phyloP scores from a whole-genome alignment of 2,113 vertebrate species.

The Ceuthmochares aereus region DNA sequence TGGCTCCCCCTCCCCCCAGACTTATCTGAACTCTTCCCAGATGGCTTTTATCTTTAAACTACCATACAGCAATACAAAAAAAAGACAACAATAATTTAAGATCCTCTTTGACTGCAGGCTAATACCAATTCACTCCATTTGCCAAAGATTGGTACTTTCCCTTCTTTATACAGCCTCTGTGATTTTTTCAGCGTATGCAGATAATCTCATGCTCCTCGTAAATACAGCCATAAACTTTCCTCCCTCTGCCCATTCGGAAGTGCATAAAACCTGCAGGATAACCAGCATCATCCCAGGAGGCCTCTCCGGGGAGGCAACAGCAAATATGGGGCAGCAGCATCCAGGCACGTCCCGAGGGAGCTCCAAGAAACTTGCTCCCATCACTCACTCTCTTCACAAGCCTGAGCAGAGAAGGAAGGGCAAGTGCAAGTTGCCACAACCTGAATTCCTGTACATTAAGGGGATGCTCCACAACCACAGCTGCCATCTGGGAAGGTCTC shows the following conservation, averaged over 20 bases:
- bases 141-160: constrained; percentile 18
- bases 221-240: constrained; percentile 34
- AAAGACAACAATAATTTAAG: constrained; percentile 55
- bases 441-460: rapidly evolving
- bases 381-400: not conserved
- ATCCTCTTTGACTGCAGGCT: constrained; percentile 54
- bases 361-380: not conserved
- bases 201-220: constrained; percentile 55
- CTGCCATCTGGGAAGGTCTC: not conserved
- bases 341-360: rapidly evolving
- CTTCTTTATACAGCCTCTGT: constrained; percentile 9
- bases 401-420: not conserved
- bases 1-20: not conserved
- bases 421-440: rapidly evolving
- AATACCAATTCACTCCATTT: not conserved
- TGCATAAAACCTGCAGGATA: constrained; percentile 23
- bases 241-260: not conserved
- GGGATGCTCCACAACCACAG: not conserved
- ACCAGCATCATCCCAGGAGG: not conserved
- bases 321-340: not conserved
- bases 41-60: constrained; percentile 61
- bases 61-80: constrained; percentile 23
- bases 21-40: constrained; percentile 52
- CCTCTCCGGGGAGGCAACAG: not conserved
- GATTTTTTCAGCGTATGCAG: constrained; percentile 48